Conservation (phyloP, 23 tunicate species). For the Diplosoma virens region DNA sequence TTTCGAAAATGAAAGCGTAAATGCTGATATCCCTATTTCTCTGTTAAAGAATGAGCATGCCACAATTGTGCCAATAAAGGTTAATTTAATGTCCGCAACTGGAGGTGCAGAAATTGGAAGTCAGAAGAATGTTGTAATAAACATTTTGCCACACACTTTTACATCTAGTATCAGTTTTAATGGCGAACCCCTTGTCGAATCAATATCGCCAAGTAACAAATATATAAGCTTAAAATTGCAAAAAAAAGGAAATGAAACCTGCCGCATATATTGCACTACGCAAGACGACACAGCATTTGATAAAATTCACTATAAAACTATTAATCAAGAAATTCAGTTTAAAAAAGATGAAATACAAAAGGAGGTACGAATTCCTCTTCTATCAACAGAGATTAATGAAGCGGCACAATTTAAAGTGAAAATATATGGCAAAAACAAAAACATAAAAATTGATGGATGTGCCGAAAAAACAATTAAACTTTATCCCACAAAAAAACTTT, state of each 20-base stretch:
- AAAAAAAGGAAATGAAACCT: slow-evolving; percentile 29
- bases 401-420: background rate
- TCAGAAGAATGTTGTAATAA: background rate
- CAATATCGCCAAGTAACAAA: too few species aligned
- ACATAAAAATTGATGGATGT: background rate
- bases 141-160: too few species aligned
- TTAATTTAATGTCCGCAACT: slow-evolving; percentile 54
- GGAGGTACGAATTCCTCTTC: slow-evolving; percentile 29
- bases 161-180: background rate
- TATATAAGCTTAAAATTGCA: too few species aligned
- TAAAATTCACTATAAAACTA: slow-evolving; percentile 29
- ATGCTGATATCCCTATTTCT: slow-evolving; percentile 28
- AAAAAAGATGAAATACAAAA: slow-evolving; percentile 37
- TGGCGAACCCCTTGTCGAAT: too few species aligned
- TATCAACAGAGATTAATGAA: slow-evolving; percentile 31
- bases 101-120: slow-evolving; percentile 39
- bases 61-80: slow-evolving; percentile 25
- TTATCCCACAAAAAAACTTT: too few species aligned
- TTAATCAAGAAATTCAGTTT: slow-evolving; percentile 5
- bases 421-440: too few species aligned
- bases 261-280: slow-evolving; percentile 17
- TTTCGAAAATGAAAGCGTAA: slow-evolving; percentile 39
- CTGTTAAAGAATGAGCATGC: slow-evolving; percentile 6
- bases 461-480: background rate
- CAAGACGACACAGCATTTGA: slow-evolving; percentile 40